Evolutionary conservation across 2,888 invertebrate genomes (phyloP).

Genomic region (Chloroclystis v-ata): DNA sequence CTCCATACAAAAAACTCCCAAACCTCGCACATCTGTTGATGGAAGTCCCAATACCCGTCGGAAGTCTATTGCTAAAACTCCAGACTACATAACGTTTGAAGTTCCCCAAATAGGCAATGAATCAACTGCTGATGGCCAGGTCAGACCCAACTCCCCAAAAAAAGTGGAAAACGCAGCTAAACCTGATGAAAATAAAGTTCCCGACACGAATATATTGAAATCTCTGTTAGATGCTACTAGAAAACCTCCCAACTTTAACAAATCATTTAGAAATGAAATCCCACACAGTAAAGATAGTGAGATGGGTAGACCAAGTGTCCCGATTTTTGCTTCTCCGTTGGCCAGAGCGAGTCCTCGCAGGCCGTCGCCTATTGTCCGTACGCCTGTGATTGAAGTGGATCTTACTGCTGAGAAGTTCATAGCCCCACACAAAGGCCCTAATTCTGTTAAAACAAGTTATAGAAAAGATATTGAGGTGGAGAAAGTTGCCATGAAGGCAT

Average conservation of each 20-base stretch:
- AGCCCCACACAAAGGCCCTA: constrained; percentile 30
- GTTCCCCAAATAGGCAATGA: no score
- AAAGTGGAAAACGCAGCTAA: background rate
- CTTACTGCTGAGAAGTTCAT: constrained; percentile 30
- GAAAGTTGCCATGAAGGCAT: background rate
- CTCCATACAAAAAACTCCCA: constrained; percentile 25
- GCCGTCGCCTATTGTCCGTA: constrained; percentile 34
- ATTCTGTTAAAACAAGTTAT: constrained; percentile 8
- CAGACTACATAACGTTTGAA: no score
- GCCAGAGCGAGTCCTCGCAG: constrained; percentile 38
- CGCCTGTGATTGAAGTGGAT: constrained; percentile 37
- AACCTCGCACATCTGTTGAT: constrained; percentile 6
- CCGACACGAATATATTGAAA: constrained; percentile 10
- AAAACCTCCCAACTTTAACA: background rate
- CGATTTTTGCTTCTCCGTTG: constrained; percentile 47
- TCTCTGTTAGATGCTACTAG: constrained; percentile 6
- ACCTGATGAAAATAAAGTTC: background rate
- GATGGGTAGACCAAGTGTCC: background rate
- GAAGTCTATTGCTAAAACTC: constrained; percentile 8
- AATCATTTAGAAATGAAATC: no score
- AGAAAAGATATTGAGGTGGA: constrained; percentile 2
- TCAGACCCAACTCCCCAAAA: no score
- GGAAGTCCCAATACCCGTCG: background rate
- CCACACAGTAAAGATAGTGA: constrained; percentile 2
- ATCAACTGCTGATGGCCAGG: no score